phyloP scores from a whole-genome alignment of 2,113 vertebrate genomes.

The Carassius carassius region DNA sequence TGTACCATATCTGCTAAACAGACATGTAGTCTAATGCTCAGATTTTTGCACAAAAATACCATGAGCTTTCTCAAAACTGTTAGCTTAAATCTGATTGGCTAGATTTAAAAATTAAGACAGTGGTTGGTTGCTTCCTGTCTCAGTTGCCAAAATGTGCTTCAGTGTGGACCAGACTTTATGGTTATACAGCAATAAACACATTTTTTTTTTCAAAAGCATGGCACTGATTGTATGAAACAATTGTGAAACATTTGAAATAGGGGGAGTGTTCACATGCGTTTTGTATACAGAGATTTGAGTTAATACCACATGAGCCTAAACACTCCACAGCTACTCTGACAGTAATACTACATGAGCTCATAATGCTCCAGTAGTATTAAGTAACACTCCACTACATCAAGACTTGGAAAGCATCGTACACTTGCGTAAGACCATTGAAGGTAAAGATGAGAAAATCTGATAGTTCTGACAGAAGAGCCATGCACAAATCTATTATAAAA shows the following conservation, averaged over 20 bases:
- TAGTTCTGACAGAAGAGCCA: not conserved
- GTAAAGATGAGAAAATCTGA: not conserved
- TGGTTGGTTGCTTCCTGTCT: too few species aligned
- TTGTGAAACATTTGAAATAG: not conserved
- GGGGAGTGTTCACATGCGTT: not conserved
- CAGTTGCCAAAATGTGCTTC: not conserved
- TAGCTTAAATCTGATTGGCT: not conserved
- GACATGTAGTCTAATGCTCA: not conserved
- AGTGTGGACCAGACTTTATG: not conserved
- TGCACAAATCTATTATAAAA: not conserved
- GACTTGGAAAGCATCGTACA: not conserved
- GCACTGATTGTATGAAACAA: not conserved
- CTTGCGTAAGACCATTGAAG: not conserved
- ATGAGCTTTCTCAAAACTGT: not conserved
- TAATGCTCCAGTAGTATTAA: slow-evolving; percentile 29
- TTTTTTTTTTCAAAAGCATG: not conserved
- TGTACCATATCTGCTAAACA: not conserved
- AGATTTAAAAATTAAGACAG: too few species aligned
- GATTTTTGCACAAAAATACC: not conserved
- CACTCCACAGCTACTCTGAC: slow-evolving; percentile 19
- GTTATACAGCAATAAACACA: not conserved
- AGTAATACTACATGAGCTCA: slow-evolving; percentile 36
- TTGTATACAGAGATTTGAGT: slow-evolving; percentile 29
- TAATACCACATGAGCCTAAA: slow-evolving; percentile 32
- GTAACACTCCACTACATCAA: not conserved